Conservation (phyloP, 1,140 invertebrate genomes). For the Drosophila lacteicornis region DNA sequence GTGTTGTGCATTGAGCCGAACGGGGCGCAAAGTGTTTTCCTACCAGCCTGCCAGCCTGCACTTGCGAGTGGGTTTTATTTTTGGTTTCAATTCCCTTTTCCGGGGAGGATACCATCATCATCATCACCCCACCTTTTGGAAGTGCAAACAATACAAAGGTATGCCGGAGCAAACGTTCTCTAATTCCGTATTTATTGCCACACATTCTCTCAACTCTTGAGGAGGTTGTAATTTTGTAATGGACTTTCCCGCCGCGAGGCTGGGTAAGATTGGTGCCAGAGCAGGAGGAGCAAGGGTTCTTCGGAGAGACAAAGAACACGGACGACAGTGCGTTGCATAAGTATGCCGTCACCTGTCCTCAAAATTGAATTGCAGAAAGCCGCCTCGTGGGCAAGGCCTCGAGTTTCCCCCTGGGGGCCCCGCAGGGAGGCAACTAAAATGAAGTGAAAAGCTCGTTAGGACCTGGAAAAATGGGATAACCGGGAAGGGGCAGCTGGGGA, state of each 20-base stretch:
- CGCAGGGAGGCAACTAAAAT: slow-evolving; percentile 43
- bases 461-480: slow-evolving; percentile 6
- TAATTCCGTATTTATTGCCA: slow-evolving; percentile 59
- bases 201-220: slow-evolving; percentile 36
- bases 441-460: slow-evolving; percentile 78
- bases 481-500: background rate
- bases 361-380: slow-evolving; percentile 65
- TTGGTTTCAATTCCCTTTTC: slow-evolving; percentile 22
- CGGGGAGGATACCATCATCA: slow-evolving; percentile 16
- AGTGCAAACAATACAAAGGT: slow-evolving; percentile 43
- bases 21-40: slow-evolving; percentile 64
- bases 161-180: slow-evolving; percentile 48
- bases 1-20: slow-evolving; percentile 76
- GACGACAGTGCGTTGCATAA: slow-evolving; percentile 70
- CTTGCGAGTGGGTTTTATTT: slow-evolving; percentile 27
- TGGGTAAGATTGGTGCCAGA: slow-evolving; percentile 10
- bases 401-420: slow-evolving; percentile 26
- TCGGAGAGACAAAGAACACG: slow-evolving; percentile 36
- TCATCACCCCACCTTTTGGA: background rate
- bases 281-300: slow-evolving; percentile 1
- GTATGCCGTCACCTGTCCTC: slow-evolving; percentile 49
- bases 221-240: slow-evolving; percentile 62
- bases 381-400: slow-evolving; percentile 14
- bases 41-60: slow-evolving; percentile 30
- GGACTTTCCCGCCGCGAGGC: slow-evolving; percentile 69